Conservation (phyloP, 2,888 invertebrate species). For the Brachypterus glaber region DNA sequence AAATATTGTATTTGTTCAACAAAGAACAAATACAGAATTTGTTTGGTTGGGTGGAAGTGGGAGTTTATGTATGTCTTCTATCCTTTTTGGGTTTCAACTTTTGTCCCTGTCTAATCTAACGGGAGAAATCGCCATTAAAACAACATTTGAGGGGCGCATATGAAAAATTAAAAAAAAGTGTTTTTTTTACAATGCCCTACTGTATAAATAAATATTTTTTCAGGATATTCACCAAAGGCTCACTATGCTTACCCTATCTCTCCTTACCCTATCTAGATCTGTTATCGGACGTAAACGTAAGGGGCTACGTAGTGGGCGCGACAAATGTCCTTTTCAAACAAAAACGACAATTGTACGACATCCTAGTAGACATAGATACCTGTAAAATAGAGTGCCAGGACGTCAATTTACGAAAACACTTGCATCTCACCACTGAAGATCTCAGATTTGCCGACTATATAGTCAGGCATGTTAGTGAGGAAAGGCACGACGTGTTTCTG, state of each 20-base stretch:
- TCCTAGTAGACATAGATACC: slow-evolving; percentile 80
- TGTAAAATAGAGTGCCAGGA: slow-evolving; percentile 64
- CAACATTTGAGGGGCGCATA: too few species aligned
- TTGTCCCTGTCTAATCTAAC: too few species aligned
- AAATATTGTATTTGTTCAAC: too few species aligned
- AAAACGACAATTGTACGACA: slow-evolving; percentile 85
- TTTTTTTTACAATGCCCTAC: too few species aligned
- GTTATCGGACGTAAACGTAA: slow-evolving; percentile 75
- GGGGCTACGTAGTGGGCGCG: slow-evolving; percentile 88
- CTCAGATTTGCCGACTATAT: slow-evolving; percentile 91
- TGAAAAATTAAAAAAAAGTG: too few species aligned
- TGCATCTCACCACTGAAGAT: slow-evolving; percentile 91
- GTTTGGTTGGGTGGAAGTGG: too few species aligned
- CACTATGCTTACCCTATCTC: slow-evolving; percentile 90
- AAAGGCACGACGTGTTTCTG: slow-evolving; percentile 58
- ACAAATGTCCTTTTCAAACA: slow-evolving; percentile 98
- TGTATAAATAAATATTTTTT: too few species aligned
- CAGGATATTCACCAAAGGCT: slow-evolving; percentile 78
- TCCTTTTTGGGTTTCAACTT: too few species aligned
- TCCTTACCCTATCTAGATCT: slow-evolving; percentile 92
- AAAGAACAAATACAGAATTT: too few species aligned
- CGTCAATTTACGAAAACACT: slow-evolving; percentile 65
- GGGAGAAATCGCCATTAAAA: too few species aligned
- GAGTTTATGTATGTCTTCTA: too few species aligned
- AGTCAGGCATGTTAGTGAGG: slow-evolving; percentile 60